Evolutionary conservation across 2,113 vertebrate genomes (phyloP).

Genomic region (Ailurus styani): DNA sequence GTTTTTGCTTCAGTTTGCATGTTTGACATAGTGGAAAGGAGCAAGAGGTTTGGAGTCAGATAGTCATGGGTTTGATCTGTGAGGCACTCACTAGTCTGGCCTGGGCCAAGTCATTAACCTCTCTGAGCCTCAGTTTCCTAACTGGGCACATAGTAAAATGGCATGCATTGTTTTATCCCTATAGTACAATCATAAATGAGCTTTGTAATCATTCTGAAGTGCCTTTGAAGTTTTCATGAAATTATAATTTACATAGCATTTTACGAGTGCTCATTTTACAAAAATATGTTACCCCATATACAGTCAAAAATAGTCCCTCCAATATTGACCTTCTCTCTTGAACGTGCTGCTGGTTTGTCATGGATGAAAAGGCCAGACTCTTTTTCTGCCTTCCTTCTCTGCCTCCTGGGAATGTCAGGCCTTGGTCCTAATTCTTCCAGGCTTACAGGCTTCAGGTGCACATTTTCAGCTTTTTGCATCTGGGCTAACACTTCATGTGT

Average conservation of each 20-base stretch:
- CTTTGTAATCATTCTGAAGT: not conserved
- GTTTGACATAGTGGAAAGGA: not conserved
- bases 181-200: not conserved
- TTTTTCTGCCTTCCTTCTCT: not conserved
- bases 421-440: not conserved
- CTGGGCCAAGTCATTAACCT: not conserved
- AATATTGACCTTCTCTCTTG: not conserved
- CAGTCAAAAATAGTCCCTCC: not conserved
- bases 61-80: not conserved
- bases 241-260: not conserved
- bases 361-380: not conserved
- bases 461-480: not conserved
- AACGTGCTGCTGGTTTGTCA: not conserved
- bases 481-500: not conserved
- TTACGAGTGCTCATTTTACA: not conserved
- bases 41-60: not conserved
- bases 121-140: not conserved
- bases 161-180: not conserved
- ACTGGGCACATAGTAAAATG: not conserved
- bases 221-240: not conserved
- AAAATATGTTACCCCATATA: not conserved
- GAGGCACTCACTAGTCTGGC: not conserved
- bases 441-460: not conserved
- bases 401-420: not conserved
- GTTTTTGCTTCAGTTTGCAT: not conserved